Base-by-base conservation (phyloP, 2,113 vertebrate genomes). In the Heteronetta atricapilla region DNA sequence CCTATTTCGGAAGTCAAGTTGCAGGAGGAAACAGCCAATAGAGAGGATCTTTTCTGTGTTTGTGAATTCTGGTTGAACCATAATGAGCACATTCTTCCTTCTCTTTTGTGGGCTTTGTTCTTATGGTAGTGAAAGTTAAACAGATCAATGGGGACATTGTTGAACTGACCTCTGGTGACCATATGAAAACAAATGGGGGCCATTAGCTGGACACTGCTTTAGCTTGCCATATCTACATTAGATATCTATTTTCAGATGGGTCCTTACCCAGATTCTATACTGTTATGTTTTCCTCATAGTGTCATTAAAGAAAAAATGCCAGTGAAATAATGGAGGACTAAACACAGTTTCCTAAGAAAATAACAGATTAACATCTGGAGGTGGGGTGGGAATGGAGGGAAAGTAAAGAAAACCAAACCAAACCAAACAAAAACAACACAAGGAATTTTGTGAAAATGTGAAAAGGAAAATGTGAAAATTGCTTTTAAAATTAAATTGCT, bases 41-140 rank as follows among this genome's bases (percentile, higher is more conserved):
- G 82, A 87, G 70, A 91, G 52, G 67, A 72, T 88, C 66, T 89
- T 93, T 97, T 95, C 88, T 96, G n/a, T 83, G 26, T 88, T 89
- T 93, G 94, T 89, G 75, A 95, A 97, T 96, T 91, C 93, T 48
- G 46, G 76, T 81, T 95, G 70, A 96, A 92, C 87, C 90, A 96
- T 95, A 97, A 95, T 58, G 92, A 94, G 28, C 59, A 86, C 81
- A 95, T 95, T 96, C 87, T 95, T 96, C 94, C 92, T 94, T 88
- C 74, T 82, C 82, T 95, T 94, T 86, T 94, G 76, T 95, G 33
- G 89, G 69, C 92, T 93, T 84, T 96, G 94, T 93, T 94, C 93
- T 78, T 88, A 55, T 89, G 84, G 70, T 80, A 96, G 93, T 90
- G 84, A 94, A 97, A 92, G 93, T 96, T 94, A 94, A 83, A 85